Evolutionary conservation across 2,797 vertebrate species (phyloP).

Genomic region (Acanthurus lineatus): DNA sequence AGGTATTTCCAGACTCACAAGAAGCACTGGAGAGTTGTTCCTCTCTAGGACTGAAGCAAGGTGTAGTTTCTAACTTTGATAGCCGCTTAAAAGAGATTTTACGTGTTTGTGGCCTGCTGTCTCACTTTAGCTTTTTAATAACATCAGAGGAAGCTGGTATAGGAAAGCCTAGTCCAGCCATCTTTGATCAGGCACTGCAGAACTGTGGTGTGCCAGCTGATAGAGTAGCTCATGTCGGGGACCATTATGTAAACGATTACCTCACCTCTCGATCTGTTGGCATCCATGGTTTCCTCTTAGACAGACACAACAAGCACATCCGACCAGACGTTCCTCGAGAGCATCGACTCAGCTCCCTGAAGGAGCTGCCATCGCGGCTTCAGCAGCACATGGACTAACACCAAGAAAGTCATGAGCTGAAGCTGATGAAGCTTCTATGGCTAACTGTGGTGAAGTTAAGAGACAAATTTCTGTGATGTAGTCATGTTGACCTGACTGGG

Average conservation of each 20-base stretch:
- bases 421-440: constrained; percentile 29
- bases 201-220: constrained; percentile 78
- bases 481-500: too few species aligned
- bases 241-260: constrained; percentile 91
- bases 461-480: too few species aligned
- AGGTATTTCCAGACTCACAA: constrained; percentile 88
- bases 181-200: constrained; percentile 88
- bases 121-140: constrained; percentile 91
- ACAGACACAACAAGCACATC: constrained; percentile 40
- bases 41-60: constrained; percentile 87
- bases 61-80: constrained; percentile 95
- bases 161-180: constrained; percentile 89
- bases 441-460: not conserved
- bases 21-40: constrained; percentile 84
- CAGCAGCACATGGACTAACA: constrained; percentile 66
- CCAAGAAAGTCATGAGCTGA: not conserved
- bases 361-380: constrained; percentile 78
- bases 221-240: constrained; percentile 89
- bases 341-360: constrained; percentile 79
- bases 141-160: constrained; percentile 90
- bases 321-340: constrained; percentile 75
- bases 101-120: constrained; percentile 81
- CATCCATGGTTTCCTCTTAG: constrained; percentile 90
- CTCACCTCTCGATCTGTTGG: constrained; percentile 86
- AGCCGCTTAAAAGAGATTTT: constrained; percentile 88